Evolutionary conservation across 2,888 invertebrate genomes (phyloP), one percentile per base, ranked within the genome.

Genomic region (Megalurothrips usitatus): DNA sequence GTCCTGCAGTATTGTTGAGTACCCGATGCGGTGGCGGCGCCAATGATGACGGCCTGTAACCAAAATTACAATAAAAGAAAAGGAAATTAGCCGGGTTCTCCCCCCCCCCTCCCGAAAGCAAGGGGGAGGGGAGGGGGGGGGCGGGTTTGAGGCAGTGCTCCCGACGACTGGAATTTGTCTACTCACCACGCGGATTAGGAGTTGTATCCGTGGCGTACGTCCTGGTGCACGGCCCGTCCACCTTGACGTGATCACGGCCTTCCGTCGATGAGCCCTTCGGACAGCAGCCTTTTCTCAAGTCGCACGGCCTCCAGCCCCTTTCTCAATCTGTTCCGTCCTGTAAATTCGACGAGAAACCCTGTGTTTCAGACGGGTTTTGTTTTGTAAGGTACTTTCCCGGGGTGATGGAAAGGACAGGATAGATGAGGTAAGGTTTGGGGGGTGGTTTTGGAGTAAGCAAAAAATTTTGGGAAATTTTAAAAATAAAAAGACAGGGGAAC

Each of bases 31-130:
- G 81, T 81, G 1, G 43, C 47, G 1, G 34, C 78, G 17, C 78
- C 81, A 28, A 81, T 43, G 26, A 81, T 78, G 81, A 48, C 48
- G 78, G 81, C 78, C 81, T 81, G 81, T 75, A 81, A 47, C 19
- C 43, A 47, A 79, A 48, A 79, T 19, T n/a, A 47, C 28, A 79
- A 26, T 19, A 19, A 10, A 14, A 63, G 6, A 6, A 17, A 6
- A 17, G 63, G 19, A 11, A 63, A 19, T 63, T 19, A 6, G 63
- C n/a, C n/a, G n/a, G n/a, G n/a, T n/a, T n/a, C n/a, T n/a, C n/a
- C n/a, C n/a, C n/a, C n/a, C n/a, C 63, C 14, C 63, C 19, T 6
- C 14, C 63, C n/a, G n/a, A n/a, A n/a, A n/a, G n/a, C n/a, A n/a
- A n/a, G n/a, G n/a, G n/a, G n/a, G n/a, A n/a, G n/a, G n/a, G n/a